phyloP scores from a whole-genome alignment of 2,797 vertebrate species.

The Cossypha niveicapilla region DNA sequence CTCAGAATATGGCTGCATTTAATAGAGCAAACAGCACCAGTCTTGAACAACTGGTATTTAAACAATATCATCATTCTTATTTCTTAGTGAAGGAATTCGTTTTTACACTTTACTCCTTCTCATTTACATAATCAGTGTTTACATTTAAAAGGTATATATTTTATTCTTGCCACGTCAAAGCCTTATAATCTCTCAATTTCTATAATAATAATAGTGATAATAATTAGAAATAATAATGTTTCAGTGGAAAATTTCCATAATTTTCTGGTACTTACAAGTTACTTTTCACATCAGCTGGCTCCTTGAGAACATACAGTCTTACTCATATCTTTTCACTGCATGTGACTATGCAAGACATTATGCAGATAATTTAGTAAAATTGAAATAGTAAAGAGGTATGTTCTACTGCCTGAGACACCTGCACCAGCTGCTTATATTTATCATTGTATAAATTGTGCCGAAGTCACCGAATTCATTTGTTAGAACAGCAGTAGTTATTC shows the following conservation, averaged over 20 bases:
- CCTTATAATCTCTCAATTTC: neutral
- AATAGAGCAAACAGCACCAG: neutral
- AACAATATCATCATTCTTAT: neutral
- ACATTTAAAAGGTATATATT: neutral
- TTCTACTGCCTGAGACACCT: constrained; percentile 37
- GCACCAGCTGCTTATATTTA: constrained; percentile 37
- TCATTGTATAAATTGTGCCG: constrained; percentile 25
- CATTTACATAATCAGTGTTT: neutral
- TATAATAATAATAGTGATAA: neutral
- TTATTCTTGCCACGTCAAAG: neutral
- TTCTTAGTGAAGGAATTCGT: neutral
- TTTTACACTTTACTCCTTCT: neutral
- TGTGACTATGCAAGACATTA: neutral
- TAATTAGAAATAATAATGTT: neutral
- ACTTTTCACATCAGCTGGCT: neutral
- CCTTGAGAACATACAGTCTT: neutral
- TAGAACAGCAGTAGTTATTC: constrained; percentile 51
- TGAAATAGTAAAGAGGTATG: neutral
- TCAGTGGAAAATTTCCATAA: neutral
- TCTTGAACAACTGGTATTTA: neutral
- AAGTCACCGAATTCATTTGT: constrained; percentile 42
- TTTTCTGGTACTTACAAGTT: neutral
- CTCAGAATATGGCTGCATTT: neutral
- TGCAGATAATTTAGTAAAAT: neutral
- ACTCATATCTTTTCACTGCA: neutral